Evolutionary conservation across 2,113 vertebrate species (phyloP), one percentile per base, ranked within the genome.

Genomic region (Pluvianellus socialis): DNA sequence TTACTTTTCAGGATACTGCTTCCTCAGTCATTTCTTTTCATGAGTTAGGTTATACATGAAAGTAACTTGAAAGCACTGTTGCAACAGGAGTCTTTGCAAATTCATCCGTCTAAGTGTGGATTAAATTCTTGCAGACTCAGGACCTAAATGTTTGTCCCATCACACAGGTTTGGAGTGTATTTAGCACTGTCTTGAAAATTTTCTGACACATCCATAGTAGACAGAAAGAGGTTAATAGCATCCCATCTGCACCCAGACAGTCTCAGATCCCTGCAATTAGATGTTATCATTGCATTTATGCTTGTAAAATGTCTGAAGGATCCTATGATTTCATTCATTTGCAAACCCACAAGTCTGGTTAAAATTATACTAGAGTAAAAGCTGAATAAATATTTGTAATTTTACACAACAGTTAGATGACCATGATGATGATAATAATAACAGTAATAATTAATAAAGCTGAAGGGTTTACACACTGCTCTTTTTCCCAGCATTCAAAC

Each of bases 211-310:
- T 82, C 13, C 2, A 0, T 75, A 88, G 86, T 33, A 95, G 94
- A 94, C 50, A 82, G 61, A 95, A 90, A 88, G n/a, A 92, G 62
- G 66, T 86, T 96, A 94, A 95, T 76, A 87, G 68, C 76, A 87
- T 71, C 38, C 49, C 85, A 77, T 93, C 62, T 93, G 87, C 85
- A 89, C 88, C 89, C 95, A 97, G 94, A 81, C 87, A 82, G 95
- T 96, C 95, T 96, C 79, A 61, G 47, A 95, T 94, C 87, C 88
- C 79, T 89, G 87, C 80, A 96, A 96, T 96, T 96, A 97, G 91
- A 96, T 94, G 87, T 76, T 95, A 94, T 96, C 96, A 77, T 75
- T 50, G 55, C 59, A 81, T 92, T 94, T 95, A 33, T 73, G 58
- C 77, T 88, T 90, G 79, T 91, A 96, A 96, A 96, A 94, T 53